Evolutionary conservation across 23 tunicate genomes (phyloP).

Genomic region (Styela clava): DNA sequence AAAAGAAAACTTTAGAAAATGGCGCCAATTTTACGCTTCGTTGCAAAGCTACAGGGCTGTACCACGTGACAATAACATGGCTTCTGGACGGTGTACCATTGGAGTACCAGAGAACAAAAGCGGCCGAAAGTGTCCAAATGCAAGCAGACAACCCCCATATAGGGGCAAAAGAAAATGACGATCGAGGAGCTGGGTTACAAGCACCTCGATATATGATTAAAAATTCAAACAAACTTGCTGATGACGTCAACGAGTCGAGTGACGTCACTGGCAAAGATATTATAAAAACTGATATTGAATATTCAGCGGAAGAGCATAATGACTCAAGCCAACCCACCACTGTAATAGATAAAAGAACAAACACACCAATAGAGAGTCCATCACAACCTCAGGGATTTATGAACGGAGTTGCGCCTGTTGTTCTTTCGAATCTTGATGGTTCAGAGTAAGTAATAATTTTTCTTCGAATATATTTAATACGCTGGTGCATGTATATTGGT

Average conservation of each 20-base stretch:
- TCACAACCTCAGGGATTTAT: background rate
- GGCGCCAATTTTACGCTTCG: conserved; percentile 12
- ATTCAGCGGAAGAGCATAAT: background rate
- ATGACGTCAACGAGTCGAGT: background rate
- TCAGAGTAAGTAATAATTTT: background rate
- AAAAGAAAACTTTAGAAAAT: background rate
- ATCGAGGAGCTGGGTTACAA: background rate
- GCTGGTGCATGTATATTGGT: too few species aligned
- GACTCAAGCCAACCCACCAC: background rate
- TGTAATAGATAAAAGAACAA: background rate
- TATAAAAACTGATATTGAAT: too few species aligned
- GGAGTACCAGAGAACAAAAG: background rate
- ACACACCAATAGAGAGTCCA: background rate
- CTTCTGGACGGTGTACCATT: conserved; percentile 37
- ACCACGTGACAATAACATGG: conserved; percentile 30
- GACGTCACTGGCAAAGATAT: background rate
- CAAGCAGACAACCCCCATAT: conserved; percentile 20
- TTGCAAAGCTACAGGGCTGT: conserved; percentile 13
- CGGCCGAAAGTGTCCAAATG: background rate
- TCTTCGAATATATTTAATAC: too few species aligned
- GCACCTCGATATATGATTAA: background rate
- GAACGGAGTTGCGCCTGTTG: background rate
- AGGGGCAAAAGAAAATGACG: background rate
- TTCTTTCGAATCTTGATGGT: background rate
- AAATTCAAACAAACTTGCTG: conserved; percentile 7